phyloP scores from a whole-genome alignment of 2,113 vertebrate species.

The Lepidiolamprologus cunningtoni region DNA sequence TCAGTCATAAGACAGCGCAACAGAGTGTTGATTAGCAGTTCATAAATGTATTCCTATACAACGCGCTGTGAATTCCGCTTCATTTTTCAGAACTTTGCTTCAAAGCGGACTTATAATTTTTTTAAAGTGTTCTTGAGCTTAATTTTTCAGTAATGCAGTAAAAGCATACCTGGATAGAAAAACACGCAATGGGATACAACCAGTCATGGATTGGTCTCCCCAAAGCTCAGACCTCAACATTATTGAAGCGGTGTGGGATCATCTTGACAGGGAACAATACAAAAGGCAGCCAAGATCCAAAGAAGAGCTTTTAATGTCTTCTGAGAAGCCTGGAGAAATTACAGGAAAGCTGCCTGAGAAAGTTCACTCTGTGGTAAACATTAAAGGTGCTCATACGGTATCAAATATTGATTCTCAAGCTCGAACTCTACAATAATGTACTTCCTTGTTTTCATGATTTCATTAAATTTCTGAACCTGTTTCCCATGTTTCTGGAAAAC shows the following conservation, averaged over 20 bases:
- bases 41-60: neutral
- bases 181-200: neutral
- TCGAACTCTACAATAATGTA: neutral
- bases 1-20: neutral
- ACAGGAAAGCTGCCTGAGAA: neutral
- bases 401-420: neutral
- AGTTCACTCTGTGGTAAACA: neutral
- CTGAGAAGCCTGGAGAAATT: neutral
- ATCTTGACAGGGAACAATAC: neutral
- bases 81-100: neutral
- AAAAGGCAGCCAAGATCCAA: neutral
- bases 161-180: neutral
- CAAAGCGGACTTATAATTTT: neutral
- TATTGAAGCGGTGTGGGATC: neutral
- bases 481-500: neutral
- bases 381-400: neutral
- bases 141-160: neutral
- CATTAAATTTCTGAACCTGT: neutral
- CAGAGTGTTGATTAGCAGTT: neutral
- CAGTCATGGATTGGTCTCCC: neutral
- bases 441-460: neutral
- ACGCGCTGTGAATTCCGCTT: fast-evolving
- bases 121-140: neutral
- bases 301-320: neutral
- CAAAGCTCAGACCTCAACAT: neutral